phyloP scores from a whole-genome alignment of 1,140 invertebrate genomes.

The Physella acuta region DNA sequence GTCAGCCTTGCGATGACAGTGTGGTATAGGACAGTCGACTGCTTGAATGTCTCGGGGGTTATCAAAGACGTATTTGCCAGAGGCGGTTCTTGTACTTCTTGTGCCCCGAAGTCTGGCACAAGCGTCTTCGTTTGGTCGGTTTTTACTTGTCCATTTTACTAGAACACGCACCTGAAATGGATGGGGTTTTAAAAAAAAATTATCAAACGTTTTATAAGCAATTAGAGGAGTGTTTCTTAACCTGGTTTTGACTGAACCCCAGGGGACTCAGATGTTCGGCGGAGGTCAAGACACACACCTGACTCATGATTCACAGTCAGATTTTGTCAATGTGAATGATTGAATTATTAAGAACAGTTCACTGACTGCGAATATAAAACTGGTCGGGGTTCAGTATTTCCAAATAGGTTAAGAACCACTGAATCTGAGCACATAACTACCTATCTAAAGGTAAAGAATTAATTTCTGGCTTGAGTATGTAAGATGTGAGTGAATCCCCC shows the following conservation, averaged over 20 bases:
- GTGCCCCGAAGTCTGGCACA: not conserved
- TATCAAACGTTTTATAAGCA: not conserved
- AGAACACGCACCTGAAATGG: conserved; percentile 4
- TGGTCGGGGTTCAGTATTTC: no score
- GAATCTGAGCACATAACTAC: no score
- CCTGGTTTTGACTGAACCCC: no score
- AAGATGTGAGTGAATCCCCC: no score
- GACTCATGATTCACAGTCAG: not conserved
- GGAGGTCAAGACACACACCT: not conserved
- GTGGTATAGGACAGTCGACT: conserved; percentile 1
- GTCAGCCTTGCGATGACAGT: conserved; percentile 8
- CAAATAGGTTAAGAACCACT: no score
- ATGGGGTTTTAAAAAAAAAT: not conserved
- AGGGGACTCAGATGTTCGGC: no score
- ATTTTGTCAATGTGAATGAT: not conserved
- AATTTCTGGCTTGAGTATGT: no score
- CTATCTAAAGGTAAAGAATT: no score
- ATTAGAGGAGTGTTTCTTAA: not conserved
- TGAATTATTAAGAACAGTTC: not conserved
- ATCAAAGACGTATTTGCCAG: conserved; percentile 1
- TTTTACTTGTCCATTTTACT: conserved; percentile 14
- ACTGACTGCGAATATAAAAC: no score
- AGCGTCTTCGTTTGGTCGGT: not conserved
- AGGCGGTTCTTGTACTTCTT: not conserved
- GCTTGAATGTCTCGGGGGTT: not conserved